These are phyloP conservation scores for Hoplostethus mediterraneus DNA, from an alignment of 2,797 vertebrate genomes.

Conservation along the genomic window DNA sequence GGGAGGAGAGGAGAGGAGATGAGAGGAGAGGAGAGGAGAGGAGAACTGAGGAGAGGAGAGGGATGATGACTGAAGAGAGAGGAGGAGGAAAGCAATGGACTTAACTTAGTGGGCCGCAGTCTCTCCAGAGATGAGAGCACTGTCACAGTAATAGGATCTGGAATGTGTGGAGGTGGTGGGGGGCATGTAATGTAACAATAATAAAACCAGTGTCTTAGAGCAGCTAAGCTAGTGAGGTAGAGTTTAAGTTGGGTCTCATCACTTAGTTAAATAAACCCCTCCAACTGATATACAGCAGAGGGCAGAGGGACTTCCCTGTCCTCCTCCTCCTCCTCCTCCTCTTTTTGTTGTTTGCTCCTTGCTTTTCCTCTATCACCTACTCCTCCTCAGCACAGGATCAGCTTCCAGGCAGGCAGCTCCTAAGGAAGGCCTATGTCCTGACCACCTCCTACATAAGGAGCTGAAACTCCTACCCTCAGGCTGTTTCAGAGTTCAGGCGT, in stretches of 20 bases:
- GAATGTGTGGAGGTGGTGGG: slow-evolving; percentile 66
- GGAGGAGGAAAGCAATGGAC: slow-evolving; percentile 67
- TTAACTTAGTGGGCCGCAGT: slow-evolving; percentile 69
- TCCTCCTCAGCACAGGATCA: slow-evolving; percentile 36
- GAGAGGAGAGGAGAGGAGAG: slow-evolving; percentile 1
- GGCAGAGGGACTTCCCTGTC: slow-evolving; percentile 51
- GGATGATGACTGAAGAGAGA: slow-evolving; percentile 62
- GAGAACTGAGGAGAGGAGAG: slow-evolving; percentile 16
- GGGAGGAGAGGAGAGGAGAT: too few species aligned
- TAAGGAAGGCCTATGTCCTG: slow-evolving; percentile 27
- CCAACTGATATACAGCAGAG: slow-evolving; percentile 68
- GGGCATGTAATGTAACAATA: slow-evolving; percentile 75
- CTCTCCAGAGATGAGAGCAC: slow-evolving; percentile 72
- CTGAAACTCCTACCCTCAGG: not conserved
- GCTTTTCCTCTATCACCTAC: slow-evolving; percentile 41
- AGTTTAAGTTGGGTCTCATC: slow-evolving; percentile 73
- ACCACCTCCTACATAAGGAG: slow-evolving; percentile 16
- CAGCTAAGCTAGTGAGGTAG: slow-evolving; percentile 66
- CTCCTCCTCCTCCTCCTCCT: slow-evolving; percentile 38
- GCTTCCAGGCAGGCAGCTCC: slow-evolving; percentile 24
- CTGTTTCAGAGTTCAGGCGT: slow-evolving; percentile 10
- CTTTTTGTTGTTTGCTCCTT: slow-evolving; percentile 5
- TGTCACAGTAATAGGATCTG: slow-evolving; percentile 76
- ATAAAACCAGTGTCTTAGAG: slow-evolving; percentile 52
- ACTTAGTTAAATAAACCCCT: slow-evolving; percentile 70